These are phyloP conservation scores for Labia minor DNA, from an alignment of 2,888 invertebrate genomes.

Conservation along the genomic window DNA sequence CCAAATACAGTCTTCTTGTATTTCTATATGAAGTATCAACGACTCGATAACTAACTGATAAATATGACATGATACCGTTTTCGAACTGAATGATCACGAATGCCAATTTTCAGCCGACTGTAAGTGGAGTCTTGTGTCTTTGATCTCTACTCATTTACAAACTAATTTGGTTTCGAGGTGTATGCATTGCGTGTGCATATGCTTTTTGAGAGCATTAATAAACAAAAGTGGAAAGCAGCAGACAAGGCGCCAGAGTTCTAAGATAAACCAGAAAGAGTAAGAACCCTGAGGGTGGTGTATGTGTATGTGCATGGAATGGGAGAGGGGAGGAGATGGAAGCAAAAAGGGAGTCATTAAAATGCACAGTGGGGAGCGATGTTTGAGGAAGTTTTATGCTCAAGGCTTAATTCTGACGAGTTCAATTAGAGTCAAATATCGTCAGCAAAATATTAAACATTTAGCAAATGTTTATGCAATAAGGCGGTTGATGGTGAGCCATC, in stretches of 20 bases:
- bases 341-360: neutral
- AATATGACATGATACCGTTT: neutral
- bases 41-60: neutral
- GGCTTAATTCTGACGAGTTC: constrained; percentile 1
- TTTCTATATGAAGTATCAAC: neutral
- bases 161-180: neutral
- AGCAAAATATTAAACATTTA: constrained; percentile 8
- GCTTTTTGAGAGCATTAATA: neutral
- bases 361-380: neutral
- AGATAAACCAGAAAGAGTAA: neutral
- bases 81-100: constrained; percentile 2
- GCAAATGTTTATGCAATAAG: neutral
- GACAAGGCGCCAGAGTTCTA: neutral
- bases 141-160: neutral
- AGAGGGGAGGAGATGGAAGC: no score
- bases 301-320: no score
- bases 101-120: neutral
- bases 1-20: neutral
- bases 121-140: neutral
- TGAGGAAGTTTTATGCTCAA: neutral
- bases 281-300: no score
- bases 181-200: neutral
- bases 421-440: constrained; percentile 7
- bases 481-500: neutral
- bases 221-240: neutral